Percentiles rank a stretch among this genome's conserved stretches.
Conservation (phyloP, 1,140 invertebrate species). For the Pogonomyrmex californicus region DNA sequence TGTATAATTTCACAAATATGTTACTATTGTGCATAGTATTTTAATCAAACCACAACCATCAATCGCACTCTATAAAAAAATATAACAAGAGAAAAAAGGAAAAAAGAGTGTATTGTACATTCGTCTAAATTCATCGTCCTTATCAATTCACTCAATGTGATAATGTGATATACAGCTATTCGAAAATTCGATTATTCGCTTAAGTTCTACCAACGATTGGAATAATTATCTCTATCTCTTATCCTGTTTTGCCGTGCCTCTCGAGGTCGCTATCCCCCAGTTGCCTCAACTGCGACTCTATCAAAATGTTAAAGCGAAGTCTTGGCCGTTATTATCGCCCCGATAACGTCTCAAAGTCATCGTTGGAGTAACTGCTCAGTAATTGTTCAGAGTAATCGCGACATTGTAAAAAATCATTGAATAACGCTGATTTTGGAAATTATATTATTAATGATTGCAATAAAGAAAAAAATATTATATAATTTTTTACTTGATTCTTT, state of each 20-base stretch:
- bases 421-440: slow-evolving; percentile 55
- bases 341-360: slow-evolving; percentile 62
- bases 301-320: slow-evolving; percentile 63
- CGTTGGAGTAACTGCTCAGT: slow-evolving; percentile 57
- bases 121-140: not conserved
- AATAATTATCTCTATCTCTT: slow-evolving; percentile 66
- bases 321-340: slow-evolving; percentile 55
- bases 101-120: not conserved
- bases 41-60: not conserved
- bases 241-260: slow-evolving; percentile 62
- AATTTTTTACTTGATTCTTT: not conserved
- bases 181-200: not conserved
- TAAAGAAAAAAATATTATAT: not conserved
- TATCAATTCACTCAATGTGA: slow-evolving; percentile 20
- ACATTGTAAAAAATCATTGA: slow-evolving; percentile 41
- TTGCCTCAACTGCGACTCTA: slow-evolving; percentile 28
- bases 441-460: not conserved
- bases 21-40: not conserved
- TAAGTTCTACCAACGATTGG: slow-evolving; percentile 26
- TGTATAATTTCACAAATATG: not conserved
- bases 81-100: not conserved
- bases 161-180: not conserved
- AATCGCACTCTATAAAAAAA: not conserved
- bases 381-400: slow-evolving; percentile 64
- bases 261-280: slow-evolving; percentile 37